phyloP scores from a whole-genome alignment of 2,888 invertebrate species.

The Quadroppia sp. region DNA sequence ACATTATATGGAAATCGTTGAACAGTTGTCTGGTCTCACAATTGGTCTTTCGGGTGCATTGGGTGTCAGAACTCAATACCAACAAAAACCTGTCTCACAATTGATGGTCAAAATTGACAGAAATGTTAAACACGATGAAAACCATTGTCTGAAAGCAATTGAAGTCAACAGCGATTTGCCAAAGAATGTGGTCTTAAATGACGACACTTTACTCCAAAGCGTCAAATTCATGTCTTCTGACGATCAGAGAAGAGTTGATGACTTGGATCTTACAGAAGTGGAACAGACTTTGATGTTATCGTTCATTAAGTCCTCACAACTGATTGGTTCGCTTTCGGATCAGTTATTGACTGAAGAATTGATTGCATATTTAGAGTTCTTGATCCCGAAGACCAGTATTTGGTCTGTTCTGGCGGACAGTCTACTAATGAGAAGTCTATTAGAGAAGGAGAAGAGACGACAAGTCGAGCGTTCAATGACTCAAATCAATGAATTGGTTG shows the following conservation, averaged over 20 bases:
- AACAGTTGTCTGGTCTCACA: conserved; percentile 63
- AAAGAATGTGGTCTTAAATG: conserved; percentile 67
- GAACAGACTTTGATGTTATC: conserved; percentile 75
- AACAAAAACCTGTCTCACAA: conserved; percentile 75
- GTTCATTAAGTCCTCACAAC: conserved; percentile 62
- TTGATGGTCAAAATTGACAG: conserved; percentile 66
- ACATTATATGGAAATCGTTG: conserved; percentile 63
- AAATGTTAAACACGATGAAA: conserved; percentile 47
- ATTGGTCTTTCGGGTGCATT: conserved; percentile 71
- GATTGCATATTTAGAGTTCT: conserved; percentile 65
- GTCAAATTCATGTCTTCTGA: conserved; percentile 65
- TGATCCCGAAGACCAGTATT: conserved; percentile 64
- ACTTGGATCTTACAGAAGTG: conserved; percentile 60
- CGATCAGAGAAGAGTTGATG: conserved; percentile 46
- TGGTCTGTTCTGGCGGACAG: conserved; percentile 74
- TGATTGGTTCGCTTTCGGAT: conserved; percentile 65
- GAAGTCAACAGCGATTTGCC: conserved; percentile 42
- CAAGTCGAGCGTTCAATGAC: conserved; percentile 81
- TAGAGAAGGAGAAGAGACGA: conserved; percentile 72
- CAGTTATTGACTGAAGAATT: conserved; percentile 75
- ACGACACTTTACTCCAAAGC: conserved; percentile 78
- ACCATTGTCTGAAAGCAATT: background rate
- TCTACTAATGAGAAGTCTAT: conserved; percentile 67
- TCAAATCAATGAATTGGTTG: conserved; percentile 67
- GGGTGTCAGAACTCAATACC: conserved; percentile 85